A percentile compares a stretch with the other conserved stretches of the same genome.
phyloP scores from a whole-genome alignment of 1,140 invertebrate species.

The Patella vulgata region DNA sequence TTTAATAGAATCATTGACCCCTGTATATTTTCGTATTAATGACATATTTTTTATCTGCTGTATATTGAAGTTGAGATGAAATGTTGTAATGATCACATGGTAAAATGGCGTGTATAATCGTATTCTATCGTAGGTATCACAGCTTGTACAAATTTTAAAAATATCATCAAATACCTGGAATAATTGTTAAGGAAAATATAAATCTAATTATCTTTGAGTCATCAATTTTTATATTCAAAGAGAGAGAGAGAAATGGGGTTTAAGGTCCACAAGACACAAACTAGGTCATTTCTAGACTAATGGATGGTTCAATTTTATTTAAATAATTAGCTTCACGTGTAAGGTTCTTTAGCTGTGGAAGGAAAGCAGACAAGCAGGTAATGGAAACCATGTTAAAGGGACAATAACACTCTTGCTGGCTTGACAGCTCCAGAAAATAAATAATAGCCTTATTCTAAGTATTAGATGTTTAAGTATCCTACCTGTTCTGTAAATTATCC shows the following conservation, averaged over 20 bases:
- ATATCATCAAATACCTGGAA: slow-evolving; percentile 94
- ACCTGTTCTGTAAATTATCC: too few species aligned
- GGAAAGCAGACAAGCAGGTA: too few species aligned
- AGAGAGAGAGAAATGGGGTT: neutral
- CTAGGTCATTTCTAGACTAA: neutral
- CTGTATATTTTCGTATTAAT: too few species aligned
- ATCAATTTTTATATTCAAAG: neutral
- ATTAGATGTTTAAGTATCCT: too few species aligned
- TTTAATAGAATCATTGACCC: too few species aligned
- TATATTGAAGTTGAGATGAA: too few species aligned
- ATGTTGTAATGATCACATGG: slow-evolving; percentile 81
- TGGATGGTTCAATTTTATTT: neutral
- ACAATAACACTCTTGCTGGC: too few species aligned
- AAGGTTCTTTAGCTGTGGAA: neutral
- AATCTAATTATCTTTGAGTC: neutral
- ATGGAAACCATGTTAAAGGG: too few species aligned
- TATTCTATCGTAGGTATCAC: slow-evolving; percentile 99
- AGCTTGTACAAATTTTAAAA: slow-evolving; percentile 98
- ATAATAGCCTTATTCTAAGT: too few species aligned
- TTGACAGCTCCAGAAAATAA: too few species aligned
- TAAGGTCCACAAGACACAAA: neutral
- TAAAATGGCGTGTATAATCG: slow-evolving; percentile 98
- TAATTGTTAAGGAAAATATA: slow-evolving; percentile 39
- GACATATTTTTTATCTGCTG: too few species aligned
- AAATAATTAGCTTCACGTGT: neutral